Percentiles rank a stretch among this genome's conserved stretches.
Conservation (phyloP, 2,797 vertebrate genomes). For the Neostethus bicornis region DNA sequence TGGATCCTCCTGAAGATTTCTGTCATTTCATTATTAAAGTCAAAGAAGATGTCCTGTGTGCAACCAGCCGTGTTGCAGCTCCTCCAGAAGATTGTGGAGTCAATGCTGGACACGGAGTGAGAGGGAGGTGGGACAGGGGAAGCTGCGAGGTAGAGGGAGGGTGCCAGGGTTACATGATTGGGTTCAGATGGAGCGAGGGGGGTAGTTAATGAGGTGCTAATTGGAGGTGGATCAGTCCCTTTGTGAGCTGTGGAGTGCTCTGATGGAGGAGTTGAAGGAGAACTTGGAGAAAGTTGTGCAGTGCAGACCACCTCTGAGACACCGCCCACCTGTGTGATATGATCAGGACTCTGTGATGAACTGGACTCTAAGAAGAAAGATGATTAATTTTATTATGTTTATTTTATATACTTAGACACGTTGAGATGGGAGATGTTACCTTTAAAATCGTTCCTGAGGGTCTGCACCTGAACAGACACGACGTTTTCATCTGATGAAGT, state of each 20-base stretch:
- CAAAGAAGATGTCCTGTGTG: constrained; percentile 66
- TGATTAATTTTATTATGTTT: no score
- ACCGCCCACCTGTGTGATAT: not conserved
- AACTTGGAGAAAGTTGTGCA: fast-evolving
- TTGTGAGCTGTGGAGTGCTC: fast-evolving
- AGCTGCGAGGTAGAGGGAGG: not conserved
- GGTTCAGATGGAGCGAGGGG: not conserved
- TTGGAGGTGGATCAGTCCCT: not conserved
- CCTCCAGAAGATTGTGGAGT: constrained; percentile 73
- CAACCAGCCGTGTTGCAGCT: constrained; percentile 71
- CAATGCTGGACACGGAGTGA: not conserved
- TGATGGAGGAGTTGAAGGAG: not conserved
- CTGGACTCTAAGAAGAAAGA: not conserved
- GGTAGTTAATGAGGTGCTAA: not conserved
- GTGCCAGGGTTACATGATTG: not conserved
- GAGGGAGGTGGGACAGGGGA: fast-evolving
- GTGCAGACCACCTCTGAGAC: not conserved
- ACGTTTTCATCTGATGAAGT: fast-evolving
- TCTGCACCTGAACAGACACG: not conserved
- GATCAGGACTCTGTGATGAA: not conserved
- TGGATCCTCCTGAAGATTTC: constrained; percentile 66
- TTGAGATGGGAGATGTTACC: constrained; percentile 9
- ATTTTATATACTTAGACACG: no score
- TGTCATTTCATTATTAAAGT: constrained; percentile 60
- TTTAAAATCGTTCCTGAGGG: not conserved